These are phyloP conservation scores for Zeuzera pyrina DNA, from an alignment of 2,888 invertebrate genomes.

Conservation along the genomic window DNA sequence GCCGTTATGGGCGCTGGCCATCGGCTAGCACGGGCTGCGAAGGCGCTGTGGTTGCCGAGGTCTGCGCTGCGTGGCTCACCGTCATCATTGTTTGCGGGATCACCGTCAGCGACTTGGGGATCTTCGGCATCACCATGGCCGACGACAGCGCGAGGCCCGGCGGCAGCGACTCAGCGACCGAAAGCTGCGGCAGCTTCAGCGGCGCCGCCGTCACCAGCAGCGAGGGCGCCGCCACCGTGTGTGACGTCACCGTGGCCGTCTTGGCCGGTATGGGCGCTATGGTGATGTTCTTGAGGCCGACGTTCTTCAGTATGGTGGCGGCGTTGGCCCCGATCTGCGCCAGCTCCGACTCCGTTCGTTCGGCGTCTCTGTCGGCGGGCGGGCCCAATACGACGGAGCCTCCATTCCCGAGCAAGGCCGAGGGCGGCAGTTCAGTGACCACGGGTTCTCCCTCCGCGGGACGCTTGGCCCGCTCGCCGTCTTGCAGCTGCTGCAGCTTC, in stretches of 20 bases:
- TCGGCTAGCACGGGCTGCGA: conserved; percentile 18
- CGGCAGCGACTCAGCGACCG: conserved; percentile 44
- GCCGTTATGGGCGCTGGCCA: conserved; percentile 52
- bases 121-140: conserved; percentile 76
- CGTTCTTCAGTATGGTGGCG: conserved; percentile 60
- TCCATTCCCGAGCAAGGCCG: conserved; percentile 50
- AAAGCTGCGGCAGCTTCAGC: conserved; percentile 43
- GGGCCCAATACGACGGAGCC: conserved; percentile 47
- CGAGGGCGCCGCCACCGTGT: conserved; percentile 38
- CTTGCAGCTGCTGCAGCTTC: conserved; percentile 75
- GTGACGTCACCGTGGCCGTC: conserved; percentile 52
- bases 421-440: conserved; percentile 53
- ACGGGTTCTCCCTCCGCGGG: conserved; percentile 19
- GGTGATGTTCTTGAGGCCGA: conserved; percentile 63
- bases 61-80: conserved; percentile 13
- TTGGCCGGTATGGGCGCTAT: conserved; percentile 61
- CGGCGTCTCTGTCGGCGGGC: conserved; percentile 25
- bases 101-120: conserved; percentile 86
- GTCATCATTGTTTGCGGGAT: conserved; percentile 78
- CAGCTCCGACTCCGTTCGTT: conserved; percentile 35
- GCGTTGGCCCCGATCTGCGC: conserved; percentile 43
- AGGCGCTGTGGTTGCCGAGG: no score
- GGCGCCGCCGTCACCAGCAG: conserved; percentile 40
- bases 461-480: conserved; percentile 44
- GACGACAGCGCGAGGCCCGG: conserved; percentile 37